A percentile compares a stretch with the other conserved stretches of the same genome.
phyloP scores from a whole-genome alignment of 2,113 vertebrate genomes.

The Origma solitaria region DNA sequence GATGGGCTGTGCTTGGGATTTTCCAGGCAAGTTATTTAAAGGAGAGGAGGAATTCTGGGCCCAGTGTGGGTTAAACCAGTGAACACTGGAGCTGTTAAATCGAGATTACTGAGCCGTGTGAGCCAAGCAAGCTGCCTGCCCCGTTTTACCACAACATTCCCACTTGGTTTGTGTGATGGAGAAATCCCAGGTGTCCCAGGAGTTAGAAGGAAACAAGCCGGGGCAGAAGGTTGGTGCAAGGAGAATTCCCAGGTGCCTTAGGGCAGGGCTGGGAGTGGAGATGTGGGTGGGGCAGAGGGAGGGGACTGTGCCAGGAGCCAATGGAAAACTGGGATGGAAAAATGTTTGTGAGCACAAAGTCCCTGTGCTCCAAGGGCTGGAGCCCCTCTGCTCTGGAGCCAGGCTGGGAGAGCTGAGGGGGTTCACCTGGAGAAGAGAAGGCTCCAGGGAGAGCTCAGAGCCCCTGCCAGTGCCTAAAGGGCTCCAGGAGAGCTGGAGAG shows the following conservation, averaged over 20 bases:
- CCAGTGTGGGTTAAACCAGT: neutral
- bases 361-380: neutral
- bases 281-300: neutral
- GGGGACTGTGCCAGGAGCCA: neutral
- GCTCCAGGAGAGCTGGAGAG: too few species aligned
- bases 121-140: neutral
- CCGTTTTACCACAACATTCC: neutral
- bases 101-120: neutral
- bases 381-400: neutral
- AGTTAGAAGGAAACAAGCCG: neutral
- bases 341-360: neutral
- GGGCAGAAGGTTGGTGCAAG: too few species aligned
- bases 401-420: neutral
- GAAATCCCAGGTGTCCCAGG: neutral
- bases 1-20: neutral
- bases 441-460: neutral
- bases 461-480: rapidly evolving
- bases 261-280: neutral
- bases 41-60: neutral
- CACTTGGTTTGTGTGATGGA: neutral
- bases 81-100: neutral
- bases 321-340: neutral
- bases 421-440: neutral
- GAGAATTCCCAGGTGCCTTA: neutral
- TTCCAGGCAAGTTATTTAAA: neutral